Evolutionary conservation across 2,797 vertebrate genomes (phyloP), one percentile per base, ranked within the genome.

Genomic region (Pipistrellus pipistrellus): DNA sequence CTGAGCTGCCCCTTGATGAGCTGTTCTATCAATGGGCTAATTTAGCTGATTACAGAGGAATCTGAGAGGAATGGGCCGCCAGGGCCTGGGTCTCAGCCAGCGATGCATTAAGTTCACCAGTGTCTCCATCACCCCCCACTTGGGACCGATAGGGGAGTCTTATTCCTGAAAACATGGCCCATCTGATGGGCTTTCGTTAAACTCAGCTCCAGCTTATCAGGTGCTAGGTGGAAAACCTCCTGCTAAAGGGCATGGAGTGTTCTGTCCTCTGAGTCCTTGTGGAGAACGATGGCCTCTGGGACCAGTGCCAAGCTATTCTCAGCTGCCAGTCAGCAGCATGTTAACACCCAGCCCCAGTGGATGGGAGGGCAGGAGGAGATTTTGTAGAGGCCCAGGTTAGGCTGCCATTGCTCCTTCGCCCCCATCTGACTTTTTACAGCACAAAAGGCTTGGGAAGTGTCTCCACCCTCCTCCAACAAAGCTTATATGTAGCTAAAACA

Each of bases 41-140:
- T 95, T 95, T 95, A 97, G 91, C 92, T 21, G 27, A 90, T 96
- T 95, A 96, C 95, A 6, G 89, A 95, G 97, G 96, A 97, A 96
- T 96, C 68, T 72, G 90, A 93, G 94, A 96, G 83, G 92, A 92
- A n/a, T 6, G 30, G 95, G 87, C 95, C 20, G 85, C 92, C 92
- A 41, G 95, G 82, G 80, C 35, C 94, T 94, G 95, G 87, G 94
- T 48, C 51, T 14, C 3, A 35, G 96, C 86, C 95, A 98, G 25
- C 84, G 72, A 11, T 66, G 86, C 87, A 55, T 97, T 97, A 97
- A 93, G 92, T 76, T 78, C 3, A 51, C 57, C 38, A 20, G 30
- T 53, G 90, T 84, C 91, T 92, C 94, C 85, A 51, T 41, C 13
- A 3, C 53, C 85, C 81, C 20, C 72, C 12, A 8, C 80, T 83